Percentiles rank a stretch among this genome's conserved stretches.
Conservation (phyloP, 2,888 invertebrate genomes). For the Parelbella ahira region DNA sequence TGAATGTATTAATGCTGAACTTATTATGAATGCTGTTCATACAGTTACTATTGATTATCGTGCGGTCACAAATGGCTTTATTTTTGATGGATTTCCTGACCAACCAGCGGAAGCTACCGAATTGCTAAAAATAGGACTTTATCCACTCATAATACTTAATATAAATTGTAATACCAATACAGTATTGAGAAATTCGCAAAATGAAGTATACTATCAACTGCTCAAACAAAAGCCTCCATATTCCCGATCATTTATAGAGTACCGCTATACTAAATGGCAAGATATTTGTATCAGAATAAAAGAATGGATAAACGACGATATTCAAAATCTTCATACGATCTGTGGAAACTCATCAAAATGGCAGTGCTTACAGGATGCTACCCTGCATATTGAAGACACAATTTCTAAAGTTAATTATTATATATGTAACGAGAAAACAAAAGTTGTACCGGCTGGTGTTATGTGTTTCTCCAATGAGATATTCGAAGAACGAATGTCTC, state of each 20-base stretch:
- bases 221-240: conserved; percentile 57
- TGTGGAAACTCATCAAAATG: conserved; percentile 76
- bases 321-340: conserved; percentile 75
- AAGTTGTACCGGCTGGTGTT: conserved; percentile 68
- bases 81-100: conserved; percentile 83
- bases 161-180: conserved; percentile 55
- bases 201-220: conserved; percentile 52
- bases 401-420: conserved; percentile 74
- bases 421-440: conserved; percentile 61
- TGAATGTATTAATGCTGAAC: conserved; percentile 57
- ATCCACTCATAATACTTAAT: conserved; percentile 80
- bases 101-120: conserved; percentile 69
- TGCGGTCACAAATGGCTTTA: conserved; percentile 76
- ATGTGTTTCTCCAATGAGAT: conserved; percentile 80
- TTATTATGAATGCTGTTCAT: conserved; percentile 76
- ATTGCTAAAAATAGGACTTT: conserved; percentile 71
- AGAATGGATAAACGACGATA: conserved; percentile 73
- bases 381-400: conserved; percentile 50
- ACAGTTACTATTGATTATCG: conserved; percentile 69
- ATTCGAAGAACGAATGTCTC: conserved; percentile 71
- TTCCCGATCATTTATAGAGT: conserved; percentile 54
- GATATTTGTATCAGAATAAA: conserved; percentile 50
- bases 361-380: conserved; percentile 72
- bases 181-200: conserved; percentile 57
- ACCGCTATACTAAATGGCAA: conserved; percentile 66